Evolutionary conservation across 2,797 vertebrate genomes (phyloP).

Genomic region (Esox lucius): DNA sequence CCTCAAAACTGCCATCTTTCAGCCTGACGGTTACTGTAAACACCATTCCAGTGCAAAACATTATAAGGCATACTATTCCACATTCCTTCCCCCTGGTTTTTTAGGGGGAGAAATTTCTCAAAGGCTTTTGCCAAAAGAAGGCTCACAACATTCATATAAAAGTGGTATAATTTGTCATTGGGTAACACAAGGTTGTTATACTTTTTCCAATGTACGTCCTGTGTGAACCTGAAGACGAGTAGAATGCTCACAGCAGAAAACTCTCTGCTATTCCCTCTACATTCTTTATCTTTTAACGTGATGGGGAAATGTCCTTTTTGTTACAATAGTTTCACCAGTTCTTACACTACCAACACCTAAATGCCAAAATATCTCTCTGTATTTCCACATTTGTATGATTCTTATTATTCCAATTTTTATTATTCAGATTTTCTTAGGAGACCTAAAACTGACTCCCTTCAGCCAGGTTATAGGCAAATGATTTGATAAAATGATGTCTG

Average conservation of each 20-base stretch:
- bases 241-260: neutral
- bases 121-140: conserved; percentile 56
- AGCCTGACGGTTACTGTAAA: conserved; percentile 83
- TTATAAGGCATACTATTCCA: conserved; percentile 73
- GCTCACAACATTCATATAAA: conserved; percentile 46
- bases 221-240: neutral
- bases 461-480: neutral
- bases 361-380: neutral
- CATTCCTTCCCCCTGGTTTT: conserved; percentile 70
- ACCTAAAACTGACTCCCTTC: neutral
- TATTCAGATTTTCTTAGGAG: neutral
- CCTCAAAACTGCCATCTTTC: conserved; percentile 80
- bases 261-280: conserved; percentile 1
- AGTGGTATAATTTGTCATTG: conserved; percentile 29
- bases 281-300: neutral
- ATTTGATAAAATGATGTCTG: neutral
- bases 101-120: conserved; percentile 60
- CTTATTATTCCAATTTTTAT: neutral
- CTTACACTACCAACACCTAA: neutral
- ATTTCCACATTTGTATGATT: neutral
- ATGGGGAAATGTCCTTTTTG: neutral
- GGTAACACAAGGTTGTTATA: neutral
- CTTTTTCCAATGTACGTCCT: neutral
- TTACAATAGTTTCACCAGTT: neutral
- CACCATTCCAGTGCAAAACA: conserved; percentile 75